Base-by-base conservation (phyloP, 2,113 vertebrate genomes). In the Apteryx mantelli region DNA sequence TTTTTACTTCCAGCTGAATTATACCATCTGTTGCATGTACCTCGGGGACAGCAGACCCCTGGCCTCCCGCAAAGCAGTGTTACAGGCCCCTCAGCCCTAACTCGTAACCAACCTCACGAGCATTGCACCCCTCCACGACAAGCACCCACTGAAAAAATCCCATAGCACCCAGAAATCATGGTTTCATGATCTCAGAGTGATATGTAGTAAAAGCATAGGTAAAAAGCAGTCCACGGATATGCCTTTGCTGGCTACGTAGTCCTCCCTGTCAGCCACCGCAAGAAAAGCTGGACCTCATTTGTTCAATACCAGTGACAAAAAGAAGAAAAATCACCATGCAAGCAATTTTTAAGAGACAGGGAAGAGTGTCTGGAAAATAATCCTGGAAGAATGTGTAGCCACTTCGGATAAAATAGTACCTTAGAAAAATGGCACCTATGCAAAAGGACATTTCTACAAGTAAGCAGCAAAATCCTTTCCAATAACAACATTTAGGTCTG, bases 1-100 rank as follows among this genome's bases (percentile, higher is more conserved):
- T 46, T 48, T 48, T 48, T 34, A 61, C 55, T 50, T 22, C n/a
- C 17, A 40, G 22, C 28, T 65, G 65, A 76, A 46, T 40, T 5
- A 36, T 32, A 16, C 13, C 5, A 5, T 1, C 55, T 28, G 4
- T 1, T 0, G 1, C 22, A 8, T 5, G 22, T 21, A 17, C 25
- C 28, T 17, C 52, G 20, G 75, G 38, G 14, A 28, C 1, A 4
- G 18, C 21, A 66, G 60, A 42, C 4, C 25, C 30, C 5, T 48
- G 46, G 11, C 4, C 17, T n/a, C 38, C 28, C 13, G 7, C 65
- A 44, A 10, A 44, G 36, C 44, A 52, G 14, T 15, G 0, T 34
- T 38, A 21, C 11, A 20, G 46, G 36, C 38, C 65, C 42, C 44
- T 15, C 71, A 28, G 40, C 13, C 64, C 48, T 38, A 55, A 36